Percentiles rank a stretch among this genome's conserved stretches.
Conservation (phyloP, 2,888 invertebrate genomes). For the Tachina fera region DNA sequence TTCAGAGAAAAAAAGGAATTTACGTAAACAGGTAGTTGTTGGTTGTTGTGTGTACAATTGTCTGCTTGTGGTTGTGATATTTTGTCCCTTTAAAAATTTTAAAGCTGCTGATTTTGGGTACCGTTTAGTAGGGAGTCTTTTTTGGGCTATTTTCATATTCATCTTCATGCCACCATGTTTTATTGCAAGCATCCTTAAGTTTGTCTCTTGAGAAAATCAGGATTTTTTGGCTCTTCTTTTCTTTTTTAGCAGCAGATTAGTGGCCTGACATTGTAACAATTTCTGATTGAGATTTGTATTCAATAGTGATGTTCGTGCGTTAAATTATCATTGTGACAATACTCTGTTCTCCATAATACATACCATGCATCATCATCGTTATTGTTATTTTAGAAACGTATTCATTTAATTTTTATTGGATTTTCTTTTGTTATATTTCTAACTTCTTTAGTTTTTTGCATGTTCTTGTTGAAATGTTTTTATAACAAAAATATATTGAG, state of each 20-base stretch:
- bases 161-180: slow-evolving; percentile 24
- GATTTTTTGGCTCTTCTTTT: slow-evolving; percentile 1
- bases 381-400: slow-evolving; percentile 81
- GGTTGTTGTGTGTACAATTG: slow-evolving; percentile 28
- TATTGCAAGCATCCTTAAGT: slow-evolving; percentile 11
- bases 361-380: slow-evolving; percentile 75
- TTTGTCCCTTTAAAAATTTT: slow-evolving; percentile 47
- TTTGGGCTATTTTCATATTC: slow-evolving; percentile 3
- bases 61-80: slow-evolving; percentile 34
- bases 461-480: slow-evolving; percentile 60
- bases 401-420: slow-evolving; percentile 80
- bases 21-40: slow-evolving; percentile 72
- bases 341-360: slow-evolving; percentile 5
- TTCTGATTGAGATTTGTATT: slow-evolving; percentile 79
- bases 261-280: slow-evolving; percentile 74
- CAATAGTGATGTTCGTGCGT: slow-evolving; percentile 79
- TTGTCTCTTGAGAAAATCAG: neutral
- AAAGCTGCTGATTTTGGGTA: slow-evolving; percentile 39
- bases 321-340: slow-evolving; percentile 78
- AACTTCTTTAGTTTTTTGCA: neutral
- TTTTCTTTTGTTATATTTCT: slow-evolving; percentile 66
- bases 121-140: slow-evolving; percentile 30
- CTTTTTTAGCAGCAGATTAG: slow-evolving; percentile 78
- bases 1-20: slow-evolving; percentile 29
- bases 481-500: slow-evolving; percentile 72